A percentile compares a stretch with the other conserved stretches of the same genome.
Conservation (phyloP, 2,888 invertebrate genomes). For the Tricholauxania praeusta region DNA sequence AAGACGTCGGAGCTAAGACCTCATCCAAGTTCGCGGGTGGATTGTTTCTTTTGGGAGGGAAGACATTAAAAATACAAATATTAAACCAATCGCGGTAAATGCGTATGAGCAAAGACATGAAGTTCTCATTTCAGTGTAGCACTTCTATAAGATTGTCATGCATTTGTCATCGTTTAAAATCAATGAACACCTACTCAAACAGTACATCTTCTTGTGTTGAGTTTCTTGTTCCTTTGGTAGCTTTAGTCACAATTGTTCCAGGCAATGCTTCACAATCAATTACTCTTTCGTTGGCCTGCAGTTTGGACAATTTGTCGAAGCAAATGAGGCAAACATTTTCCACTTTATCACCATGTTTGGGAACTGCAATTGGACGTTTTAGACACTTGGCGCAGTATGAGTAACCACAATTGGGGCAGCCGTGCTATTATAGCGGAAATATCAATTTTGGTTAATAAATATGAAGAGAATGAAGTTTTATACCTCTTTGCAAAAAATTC, state of each 20-base stretch:
- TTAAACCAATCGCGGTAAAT: background rate
- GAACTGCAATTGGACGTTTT: constrained; percentile 76
- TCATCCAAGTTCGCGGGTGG: constrained; percentile 55
- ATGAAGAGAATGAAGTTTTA: constrained; percentile 34
- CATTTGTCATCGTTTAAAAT: too few relatives aligned
- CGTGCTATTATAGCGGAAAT: constrained; percentile 72
- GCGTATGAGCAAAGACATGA: background rate
- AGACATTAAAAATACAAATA: background rate
- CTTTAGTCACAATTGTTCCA: constrained; percentile 63
- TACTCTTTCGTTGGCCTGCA: constrained; percentile 53
- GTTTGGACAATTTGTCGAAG: constrained; percentile 62
- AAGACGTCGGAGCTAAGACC: constrained; percentile 55
- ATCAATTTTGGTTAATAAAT: constrained; percentile 10
- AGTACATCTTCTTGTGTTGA: constrained; percentile 45
- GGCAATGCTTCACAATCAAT: constrained; percentile 68
- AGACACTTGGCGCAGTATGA: constrained; percentile 87
- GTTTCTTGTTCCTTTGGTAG: background rate
- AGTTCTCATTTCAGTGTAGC: too few relatives aligned
- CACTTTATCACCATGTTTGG: constrained; percentile 72
- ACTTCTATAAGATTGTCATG: too few relatives aligned
- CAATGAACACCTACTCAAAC: constrained; percentile 46
- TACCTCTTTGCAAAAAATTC: constrained; percentile 81
- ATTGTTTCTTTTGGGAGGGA: constrained; percentile 49
- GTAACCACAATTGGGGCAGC: constrained; percentile 86
- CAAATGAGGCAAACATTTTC: constrained; percentile 75